phyloP scores from a whole-genome alignment of 2,888 invertebrate genomes.

The Elgonia sp. region DNA sequence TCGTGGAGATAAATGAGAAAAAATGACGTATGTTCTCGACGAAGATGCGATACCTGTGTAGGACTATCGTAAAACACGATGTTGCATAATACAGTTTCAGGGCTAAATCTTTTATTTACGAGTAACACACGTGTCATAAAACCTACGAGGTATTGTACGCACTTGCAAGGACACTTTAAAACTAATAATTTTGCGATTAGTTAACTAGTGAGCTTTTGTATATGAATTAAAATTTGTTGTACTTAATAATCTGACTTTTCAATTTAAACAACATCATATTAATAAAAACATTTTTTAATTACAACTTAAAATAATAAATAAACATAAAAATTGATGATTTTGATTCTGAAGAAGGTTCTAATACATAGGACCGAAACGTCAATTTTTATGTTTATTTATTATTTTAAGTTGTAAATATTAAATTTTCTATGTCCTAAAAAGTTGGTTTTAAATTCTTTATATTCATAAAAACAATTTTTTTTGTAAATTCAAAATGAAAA shows the following conservation, averaged over 20 bases:
- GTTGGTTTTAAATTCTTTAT: too few species aligned
- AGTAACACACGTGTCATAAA: constrained; percentile 49
- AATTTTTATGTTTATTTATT: too few species aligned
- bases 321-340: too few species aligned
- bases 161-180: constrained; percentile 41
- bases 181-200: constrained; percentile 53
- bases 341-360: too few species aligned
- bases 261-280: too few species aligned
- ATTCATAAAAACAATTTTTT: too few species aligned
- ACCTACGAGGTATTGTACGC: constrained; percentile 37
- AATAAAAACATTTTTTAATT: too few species aligned
- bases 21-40: constrained; percentile 52
- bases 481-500: too few species aligned
- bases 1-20: constrained; percentile 47
- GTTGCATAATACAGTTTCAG: constrained; percentile 58
- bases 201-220: constrained; percentile 36
- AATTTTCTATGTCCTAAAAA: too few species aligned
- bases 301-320: too few species aligned
- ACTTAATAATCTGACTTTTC: background rate
- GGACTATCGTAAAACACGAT: constrained; percentile 49
- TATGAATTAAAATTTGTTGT: constrained; percentile 34
- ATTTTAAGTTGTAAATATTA: too few species aligned
- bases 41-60: constrained; percentile 57
- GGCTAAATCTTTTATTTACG: constrained; percentile 59
- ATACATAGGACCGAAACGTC: too few species aligned